These are phyloP conservation scores for Fratercula arctica DNA, from an alignment of 2,797 vertebrate genomes.

Conservation along the genomic window DNA sequence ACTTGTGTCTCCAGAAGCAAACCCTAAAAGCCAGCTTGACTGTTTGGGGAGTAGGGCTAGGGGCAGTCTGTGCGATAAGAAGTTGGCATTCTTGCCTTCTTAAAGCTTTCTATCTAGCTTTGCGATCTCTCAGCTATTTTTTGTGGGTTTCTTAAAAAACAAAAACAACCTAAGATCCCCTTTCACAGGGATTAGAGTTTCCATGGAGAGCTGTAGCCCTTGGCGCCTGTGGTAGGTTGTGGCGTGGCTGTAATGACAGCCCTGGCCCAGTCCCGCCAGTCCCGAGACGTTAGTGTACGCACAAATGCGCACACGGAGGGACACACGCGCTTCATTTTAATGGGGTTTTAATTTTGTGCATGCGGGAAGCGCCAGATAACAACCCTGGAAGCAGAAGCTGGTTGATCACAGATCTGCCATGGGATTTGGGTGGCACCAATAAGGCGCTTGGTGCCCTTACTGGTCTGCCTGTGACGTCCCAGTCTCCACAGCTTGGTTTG, in stretches of 20 bases:
- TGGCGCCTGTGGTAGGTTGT: slow-evolving; percentile 44
- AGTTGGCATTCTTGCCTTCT: not conserved
- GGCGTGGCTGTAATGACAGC: not conserved
- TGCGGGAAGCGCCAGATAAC: not conserved
- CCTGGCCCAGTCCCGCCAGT: not conserved
- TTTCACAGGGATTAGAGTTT: slow-evolving; percentile 61
- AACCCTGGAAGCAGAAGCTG: not conserved
- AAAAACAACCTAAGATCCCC: slow-evolving; percentile 1
- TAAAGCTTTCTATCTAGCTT: slow-evolving; percentile 6
- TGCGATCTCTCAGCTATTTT: not conserved
- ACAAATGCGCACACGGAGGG: not conserved
- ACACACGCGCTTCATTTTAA: accelerated
- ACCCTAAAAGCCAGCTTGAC: not conserved
- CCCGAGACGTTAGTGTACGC: accelerated
- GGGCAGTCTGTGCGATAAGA: not conserved
- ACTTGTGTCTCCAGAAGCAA: slow-evolving; percentile 10
- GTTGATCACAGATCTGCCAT: not conserved
- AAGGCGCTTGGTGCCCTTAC: not conserved
- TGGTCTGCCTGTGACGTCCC: not conserved
- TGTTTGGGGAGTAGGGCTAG: not conserved
- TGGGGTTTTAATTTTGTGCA: not conserved
- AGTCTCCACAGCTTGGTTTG: not conserved
- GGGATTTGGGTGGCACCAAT: not conserved
- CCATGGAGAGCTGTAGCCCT: slow-evolving; percentile 47
- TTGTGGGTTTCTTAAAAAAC: slow-evolving; percentile 32